A percentile compares a stretch with the other conserved stretches of the same genome.
Evolutionary conservation across 2,888 invertebrate genomes (phyloP).

Genomic region (Platycnemis pennipes): DNA sequence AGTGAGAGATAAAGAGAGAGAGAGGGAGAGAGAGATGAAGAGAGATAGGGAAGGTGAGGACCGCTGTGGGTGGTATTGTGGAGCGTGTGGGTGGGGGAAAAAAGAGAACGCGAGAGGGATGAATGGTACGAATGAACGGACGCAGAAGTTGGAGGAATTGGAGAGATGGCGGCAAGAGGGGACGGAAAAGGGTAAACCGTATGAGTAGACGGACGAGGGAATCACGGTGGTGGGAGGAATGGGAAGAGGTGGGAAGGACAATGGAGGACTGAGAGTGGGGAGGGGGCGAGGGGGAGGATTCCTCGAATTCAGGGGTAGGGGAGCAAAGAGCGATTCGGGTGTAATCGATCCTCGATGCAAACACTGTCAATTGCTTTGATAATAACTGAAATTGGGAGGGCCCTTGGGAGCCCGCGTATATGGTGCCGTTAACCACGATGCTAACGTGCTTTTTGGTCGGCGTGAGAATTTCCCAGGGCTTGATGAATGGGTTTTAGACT

Average conservation of each 20-base stretch:
- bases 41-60: neutral
- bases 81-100: neutral
- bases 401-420: neutral
- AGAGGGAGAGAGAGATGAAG: neutral
- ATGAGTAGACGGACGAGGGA: neutral
- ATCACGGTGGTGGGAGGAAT: neutral
- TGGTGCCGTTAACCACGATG: conserved; percentile 30
- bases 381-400: conserved; percentile 9
- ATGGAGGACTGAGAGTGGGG: neutral
- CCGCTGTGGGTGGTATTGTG: neutral
- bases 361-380: conserved; percentile 44
- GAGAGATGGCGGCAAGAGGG: conserved; percentile 37
- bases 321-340: conserved; percentile 71
- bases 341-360: conserved; percentile 72
- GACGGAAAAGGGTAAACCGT: neutral
- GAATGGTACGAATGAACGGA: neutral
- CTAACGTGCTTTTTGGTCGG: conserved; percentile 1
- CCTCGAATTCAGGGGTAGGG: conserved; percentile 37
- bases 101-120: neutral
- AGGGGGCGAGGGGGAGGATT: neutral
- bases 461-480: neutral
- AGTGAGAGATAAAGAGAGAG: neutral
- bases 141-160: too few relatives aligned
- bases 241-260: conserved; percentile 37
- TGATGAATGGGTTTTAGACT: conserved; percentile 5